Evolutionary conservation across 2,113 vertebrate genomes (phyloP).

Genomic region (Acrocephalus arundinaceus): DNA sequence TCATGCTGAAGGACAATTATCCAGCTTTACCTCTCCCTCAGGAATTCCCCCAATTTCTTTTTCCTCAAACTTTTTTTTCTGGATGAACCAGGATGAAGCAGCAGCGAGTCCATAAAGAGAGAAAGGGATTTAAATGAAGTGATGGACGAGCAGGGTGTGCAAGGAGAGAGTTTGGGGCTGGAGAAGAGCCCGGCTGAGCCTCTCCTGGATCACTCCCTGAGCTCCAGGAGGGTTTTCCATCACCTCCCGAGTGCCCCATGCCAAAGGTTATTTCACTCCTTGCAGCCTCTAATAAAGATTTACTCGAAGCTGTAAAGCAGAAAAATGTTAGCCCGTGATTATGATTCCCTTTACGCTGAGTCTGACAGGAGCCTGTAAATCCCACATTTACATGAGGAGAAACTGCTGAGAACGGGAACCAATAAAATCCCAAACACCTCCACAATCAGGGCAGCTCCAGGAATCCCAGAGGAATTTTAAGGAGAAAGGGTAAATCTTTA

Average conservation of each 20-base stretch:
- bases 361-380: background rate
- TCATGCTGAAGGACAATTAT: background rate
- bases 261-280: background rate
- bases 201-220: background rate
- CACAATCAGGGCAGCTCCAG: background rate
- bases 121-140: background rate
- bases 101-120: background rate
- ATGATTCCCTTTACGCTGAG: background rate
- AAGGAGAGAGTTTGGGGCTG: background rate
- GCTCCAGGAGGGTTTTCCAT: background rate
- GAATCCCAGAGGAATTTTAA: background rate
- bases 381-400: background rate
- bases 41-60: background rate
- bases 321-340: background rate
- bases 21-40: background rate
- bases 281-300: background rate
- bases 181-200: background rate
- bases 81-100: background rate
- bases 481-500: background rate
- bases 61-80: background rate
- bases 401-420: background rate
- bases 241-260: background rate
- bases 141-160: background rate
- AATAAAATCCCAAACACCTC: background rate
- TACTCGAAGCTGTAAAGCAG: background rate